Percentiles rank a stretch among this genome's conserved stretches.
phyloP scores from a whole-genome alignment of 2,888 invertebrate species.

The Eledone cirrhosa region DNA sequence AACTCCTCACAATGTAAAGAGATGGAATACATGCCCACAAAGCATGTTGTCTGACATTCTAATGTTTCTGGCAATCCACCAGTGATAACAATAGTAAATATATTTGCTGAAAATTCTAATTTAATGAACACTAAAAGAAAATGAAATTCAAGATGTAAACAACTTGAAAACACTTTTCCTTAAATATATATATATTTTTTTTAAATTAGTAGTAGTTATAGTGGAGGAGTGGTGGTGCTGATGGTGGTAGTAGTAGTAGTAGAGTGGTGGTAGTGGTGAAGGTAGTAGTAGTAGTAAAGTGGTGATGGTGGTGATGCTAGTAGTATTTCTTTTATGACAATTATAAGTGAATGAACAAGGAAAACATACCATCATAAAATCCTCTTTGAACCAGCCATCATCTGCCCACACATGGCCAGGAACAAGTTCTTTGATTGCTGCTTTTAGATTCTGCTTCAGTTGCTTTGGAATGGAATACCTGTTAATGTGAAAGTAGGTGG shows the following conservation, averaged over 20 bases:
- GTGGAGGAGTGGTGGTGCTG: no score
- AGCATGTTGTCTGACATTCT: no score
- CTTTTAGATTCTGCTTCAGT: conserved; percentile 78
- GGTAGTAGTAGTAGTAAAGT: not conserved
- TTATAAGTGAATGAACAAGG: not conserved
- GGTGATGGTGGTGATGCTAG: not conserved
- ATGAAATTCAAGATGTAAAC: not conserved
- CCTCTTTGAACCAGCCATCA: conserved; percentile 85
- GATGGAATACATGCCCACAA: no score
- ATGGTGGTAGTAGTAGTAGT: not conserved
- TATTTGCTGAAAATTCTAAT: not conserved
- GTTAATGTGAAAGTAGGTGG: no score
- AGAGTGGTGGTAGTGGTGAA: not conserved
- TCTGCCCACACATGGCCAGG: conserved; percentile 86
- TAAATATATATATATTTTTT: no score
- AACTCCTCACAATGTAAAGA: no score
- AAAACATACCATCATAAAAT: conserved; percentile 81
- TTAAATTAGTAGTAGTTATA: no score
- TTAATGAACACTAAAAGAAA: not conserved
- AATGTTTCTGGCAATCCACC: no score
- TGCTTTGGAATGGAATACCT: conserved; percentile 84
- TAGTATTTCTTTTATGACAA: not conserved
- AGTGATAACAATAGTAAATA: not conserved
- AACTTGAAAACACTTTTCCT: no score
- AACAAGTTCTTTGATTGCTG: conserved; percentile 79